These are phyloP conservation scores for Cottus gobio DNA, from an alignment of 2,113 vertebrate genomes.

Conservation along the genomic window DNA sequence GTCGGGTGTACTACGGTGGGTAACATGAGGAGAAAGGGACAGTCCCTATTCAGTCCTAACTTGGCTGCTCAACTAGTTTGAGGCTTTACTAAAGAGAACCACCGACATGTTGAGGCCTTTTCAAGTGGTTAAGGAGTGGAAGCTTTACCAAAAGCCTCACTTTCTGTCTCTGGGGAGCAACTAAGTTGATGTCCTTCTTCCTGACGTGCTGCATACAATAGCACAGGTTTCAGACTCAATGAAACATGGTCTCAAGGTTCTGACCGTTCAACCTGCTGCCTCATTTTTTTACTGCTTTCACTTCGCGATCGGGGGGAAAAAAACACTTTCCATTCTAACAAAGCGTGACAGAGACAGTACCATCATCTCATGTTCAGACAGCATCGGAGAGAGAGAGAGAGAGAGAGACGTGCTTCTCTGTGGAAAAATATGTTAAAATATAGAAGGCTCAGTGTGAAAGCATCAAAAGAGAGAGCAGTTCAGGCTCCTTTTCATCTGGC, in stretches of 20 bases:
- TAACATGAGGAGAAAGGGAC: background rate
- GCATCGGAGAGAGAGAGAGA: constrained; percentile 1
- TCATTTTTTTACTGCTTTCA: background rate
- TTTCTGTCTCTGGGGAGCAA: background rate
- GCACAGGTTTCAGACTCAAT: background rate
- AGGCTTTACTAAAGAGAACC: background rate
- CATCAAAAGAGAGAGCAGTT: constrained; percentile 17
- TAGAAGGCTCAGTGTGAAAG: constrained; percentile 9
- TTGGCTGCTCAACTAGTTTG: background rate
- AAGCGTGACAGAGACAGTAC: background rate
- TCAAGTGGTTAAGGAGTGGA: background rate
- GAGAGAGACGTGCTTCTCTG: background rate
- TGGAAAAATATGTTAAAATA: constrained; percentile 28
- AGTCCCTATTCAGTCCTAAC: background rate
- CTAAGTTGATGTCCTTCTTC: background rate
- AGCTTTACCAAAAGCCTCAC: background rate
- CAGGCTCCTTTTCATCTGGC: constrained; percentile 33
- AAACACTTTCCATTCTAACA: background rate
- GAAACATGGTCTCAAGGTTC: background rate
- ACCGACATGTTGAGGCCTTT: background rate
- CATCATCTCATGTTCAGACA: background rate
- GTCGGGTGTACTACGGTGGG: constrained; percentile 2
- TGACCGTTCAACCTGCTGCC: background rate
- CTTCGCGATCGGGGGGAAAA: background rate
- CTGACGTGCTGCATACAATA: too few relatives aligned